These are phyloP conservation scores for Eospalax fontanierii DNA, from an alignment of 2,797 vertebrate genomes.

Conservation along the genomic window DNA sequence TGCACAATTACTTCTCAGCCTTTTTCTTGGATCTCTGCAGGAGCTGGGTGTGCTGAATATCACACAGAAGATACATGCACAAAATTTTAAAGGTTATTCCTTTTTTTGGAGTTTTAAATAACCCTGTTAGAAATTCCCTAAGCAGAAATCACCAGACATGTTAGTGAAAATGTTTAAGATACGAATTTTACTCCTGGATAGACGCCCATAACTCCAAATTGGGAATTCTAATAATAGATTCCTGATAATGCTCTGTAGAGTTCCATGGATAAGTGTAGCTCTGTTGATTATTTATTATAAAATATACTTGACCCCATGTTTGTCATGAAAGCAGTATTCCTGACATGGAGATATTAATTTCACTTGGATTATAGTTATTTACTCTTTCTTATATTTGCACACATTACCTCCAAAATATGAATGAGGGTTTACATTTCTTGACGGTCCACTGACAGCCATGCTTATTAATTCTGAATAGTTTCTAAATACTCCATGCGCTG, in stretches of 20 bases:
- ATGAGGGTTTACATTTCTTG: constrained; percentile 66
- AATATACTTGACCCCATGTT: not conserved
- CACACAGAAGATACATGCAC: not conserved
- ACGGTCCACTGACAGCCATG: constrained; percentile 3
- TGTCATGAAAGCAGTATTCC: constrained; percentile 48
- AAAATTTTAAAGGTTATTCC: not conserved
- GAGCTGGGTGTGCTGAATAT: not conserved
- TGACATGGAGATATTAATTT: constrained; percentile 54
- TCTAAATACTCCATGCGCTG: constrained; percentile 65
- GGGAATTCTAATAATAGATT: constrained; percentile 33
- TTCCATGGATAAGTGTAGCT: constrained; percentile 31
- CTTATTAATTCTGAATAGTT: constrained; percentile 77
- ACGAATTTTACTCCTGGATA: not conserved
- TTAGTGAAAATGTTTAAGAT: constrained; percentile 51
- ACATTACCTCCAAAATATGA: constrained; percentile 38
- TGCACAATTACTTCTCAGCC: not conserved
- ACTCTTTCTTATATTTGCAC: constrained; percentile 47
- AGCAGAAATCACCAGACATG: not conserved
- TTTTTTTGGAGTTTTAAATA: constrained; percentile 12
- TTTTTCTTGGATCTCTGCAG: not conserved
- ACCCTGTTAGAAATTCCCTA: not conserved
- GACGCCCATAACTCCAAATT: not conserved
- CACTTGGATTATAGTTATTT: constrained; percentile 61
- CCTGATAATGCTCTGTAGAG: not conserved
- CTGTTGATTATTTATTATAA: constrained; percentile 53